Conservation (phyloP, 2,113 vertebrate genomes). For the Ranitomeya imitator region DNA sequence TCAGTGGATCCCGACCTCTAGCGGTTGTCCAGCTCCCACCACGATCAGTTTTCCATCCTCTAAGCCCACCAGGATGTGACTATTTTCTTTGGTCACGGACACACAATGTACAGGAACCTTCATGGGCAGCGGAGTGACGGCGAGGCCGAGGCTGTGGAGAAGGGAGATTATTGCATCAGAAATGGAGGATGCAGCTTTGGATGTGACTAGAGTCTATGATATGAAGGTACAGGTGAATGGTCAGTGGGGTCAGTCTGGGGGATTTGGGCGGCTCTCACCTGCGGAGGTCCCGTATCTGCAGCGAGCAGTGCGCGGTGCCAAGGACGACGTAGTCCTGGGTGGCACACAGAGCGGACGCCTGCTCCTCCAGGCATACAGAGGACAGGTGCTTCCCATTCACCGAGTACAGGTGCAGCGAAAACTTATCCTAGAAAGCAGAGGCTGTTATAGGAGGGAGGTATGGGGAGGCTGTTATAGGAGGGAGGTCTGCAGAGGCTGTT, state of each 20-base stretch:
- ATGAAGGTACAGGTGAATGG: background rate
- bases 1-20: conserved; percentile 77
- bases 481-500: no score
- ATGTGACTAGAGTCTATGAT: background rate
- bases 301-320: conserved; percentile 77
- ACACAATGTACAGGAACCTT: conserved; percentile 87
- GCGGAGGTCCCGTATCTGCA: conserved; percentile 80
- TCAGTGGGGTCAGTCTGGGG: background rate
- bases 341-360: conserved; percentile 82
- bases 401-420: conserved; percentile 85
- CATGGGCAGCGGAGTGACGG: conserved; percentile 79
- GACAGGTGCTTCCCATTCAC: conserved; percentile 85
- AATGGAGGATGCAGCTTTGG: background rate
- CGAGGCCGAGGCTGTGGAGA: conserved; percentile 72
- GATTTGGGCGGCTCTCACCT: conserved; percentile 68
- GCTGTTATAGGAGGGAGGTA: background rate
- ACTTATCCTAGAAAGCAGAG: conserved; percentile 73
- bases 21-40: conserved; percentile 90
- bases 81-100: conserved; percentile 91
- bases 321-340: conserved; percentile 84
- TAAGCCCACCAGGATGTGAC: conserved; percentile 92
- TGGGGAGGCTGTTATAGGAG: background rate
- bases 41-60: conserved; percentile 96
- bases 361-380: conserved; percentile 78
- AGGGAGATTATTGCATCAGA: background rate